A percentile compares a stretch with the other conserved stretches of the same genome.
Conservation (phyloP, 2,797 vertebrate species). For the Pseudotriccus pelzelni region DNA sequence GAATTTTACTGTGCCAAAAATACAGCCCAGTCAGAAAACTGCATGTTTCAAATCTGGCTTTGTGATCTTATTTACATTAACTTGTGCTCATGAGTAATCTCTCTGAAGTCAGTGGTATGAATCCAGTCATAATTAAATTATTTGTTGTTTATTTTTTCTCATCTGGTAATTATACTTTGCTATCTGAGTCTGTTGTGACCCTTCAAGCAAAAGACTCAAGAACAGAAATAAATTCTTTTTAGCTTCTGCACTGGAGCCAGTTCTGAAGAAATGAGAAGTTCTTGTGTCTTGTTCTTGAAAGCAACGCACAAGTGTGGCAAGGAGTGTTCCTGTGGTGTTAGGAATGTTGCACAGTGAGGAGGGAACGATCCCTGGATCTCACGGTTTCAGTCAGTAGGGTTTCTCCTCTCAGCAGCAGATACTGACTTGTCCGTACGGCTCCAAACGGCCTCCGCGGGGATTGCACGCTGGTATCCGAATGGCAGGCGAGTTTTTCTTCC, state of each 20-base stretch:
- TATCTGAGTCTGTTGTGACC: neutral
- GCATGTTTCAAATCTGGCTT: neutral
- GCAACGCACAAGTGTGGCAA: neutral
- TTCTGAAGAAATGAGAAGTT: neutral
- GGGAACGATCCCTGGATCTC: neutral
- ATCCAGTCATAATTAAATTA: slow-evolving; percentile 19
- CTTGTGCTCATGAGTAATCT: neutral
- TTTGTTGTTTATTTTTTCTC: slow-evolving; percentile 25
- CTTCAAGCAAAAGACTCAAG: neutral
- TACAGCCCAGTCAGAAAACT: neutral
- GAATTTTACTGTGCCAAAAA: neutral
- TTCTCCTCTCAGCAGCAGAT: neutral
- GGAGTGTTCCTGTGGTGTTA: neutral
- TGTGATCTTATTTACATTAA: slow-evolving; percentile 17
- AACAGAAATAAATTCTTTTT: neutral
- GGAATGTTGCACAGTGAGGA: neutral
- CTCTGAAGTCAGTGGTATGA: slow-evolving; percentile 3
- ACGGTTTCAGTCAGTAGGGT: neutral
- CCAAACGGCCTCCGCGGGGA: neutral
- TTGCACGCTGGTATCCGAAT: fast-evolving
- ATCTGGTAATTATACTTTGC: slow-evolving; percentile 10
- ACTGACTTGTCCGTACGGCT: fast-evolving
- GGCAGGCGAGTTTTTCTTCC: fast-evolving
- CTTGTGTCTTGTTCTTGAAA: neutral
- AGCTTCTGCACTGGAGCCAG: neutral